Evolutionary conservation across 1,140 invertebrate species (phyloP), one percentile per base, ranked within the genome.

Genomic region (Heliconius hewitsoni): DNA sequence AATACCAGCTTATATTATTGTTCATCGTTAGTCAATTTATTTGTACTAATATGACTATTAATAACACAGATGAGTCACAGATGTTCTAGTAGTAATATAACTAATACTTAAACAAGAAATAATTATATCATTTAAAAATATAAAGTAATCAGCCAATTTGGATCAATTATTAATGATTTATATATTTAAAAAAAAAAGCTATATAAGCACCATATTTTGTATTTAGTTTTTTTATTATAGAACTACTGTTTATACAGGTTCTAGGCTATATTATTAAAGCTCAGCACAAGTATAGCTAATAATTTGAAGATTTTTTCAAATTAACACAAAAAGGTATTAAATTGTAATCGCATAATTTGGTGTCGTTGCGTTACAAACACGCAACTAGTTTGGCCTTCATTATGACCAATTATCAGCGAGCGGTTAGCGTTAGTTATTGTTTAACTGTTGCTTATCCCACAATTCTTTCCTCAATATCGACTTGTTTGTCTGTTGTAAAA

Each of bases 331-430:
- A 55, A 76, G 19, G 70, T 76, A 66, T 66, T 27, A 66, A 30
- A 66, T 16, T 66, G 73, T 74, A 55, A 70, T 76, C 34, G 11
- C 19, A 39, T 39, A 23, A n/a, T 66, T 37, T 79, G 34, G 42
- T 71, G 46, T 75, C 73, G 60, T 37, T 74, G 66, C 60, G 27
- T 52, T 73, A 79, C 27, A 1, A 66, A 66, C 78, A 71, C 70
- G 78, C 52, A 46, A 60, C n/a, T 16, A 42, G 39, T 30, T 30
- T n/a, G 60, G 75, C 74, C 78, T 80, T 80, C 66, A 76, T 60
- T 80, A 57, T 76, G 66, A 50, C 57, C 75, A 75, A 80, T 80
- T 80, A 76, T 80, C 70, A 76, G 3, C 52, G 57, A 57, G 27
- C 34, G 27, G 66, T 6, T 16, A 66, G 46, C 30, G 46, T 74